Evolutionary conservation across 2,113 vertebrate species (phyloP).

Genomic region (Varanus komodoensis): DNA sequence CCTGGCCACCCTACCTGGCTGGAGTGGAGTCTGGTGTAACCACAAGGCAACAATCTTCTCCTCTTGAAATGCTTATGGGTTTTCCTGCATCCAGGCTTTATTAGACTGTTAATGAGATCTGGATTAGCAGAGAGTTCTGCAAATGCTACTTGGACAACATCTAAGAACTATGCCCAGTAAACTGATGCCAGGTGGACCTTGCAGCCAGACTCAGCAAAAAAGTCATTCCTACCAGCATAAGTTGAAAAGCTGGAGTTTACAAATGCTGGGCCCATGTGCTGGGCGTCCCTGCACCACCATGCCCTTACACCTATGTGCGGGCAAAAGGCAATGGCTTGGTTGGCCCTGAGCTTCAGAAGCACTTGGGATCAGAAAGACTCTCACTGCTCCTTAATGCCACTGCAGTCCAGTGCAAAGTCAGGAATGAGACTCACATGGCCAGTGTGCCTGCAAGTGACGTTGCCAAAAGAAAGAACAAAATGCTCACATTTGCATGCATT

Average conservation of each 20-base stretch:
- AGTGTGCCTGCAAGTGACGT: background rate
- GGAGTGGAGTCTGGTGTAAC: conserved; percentile 23
- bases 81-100: conserved; percentile 64
- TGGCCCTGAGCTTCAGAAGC: background rate
- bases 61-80: conserved; percentile 31
- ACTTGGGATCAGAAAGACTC: background rate
- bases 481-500: background rate
- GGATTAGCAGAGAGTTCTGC: conserved; percentile 65
- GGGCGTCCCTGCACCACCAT: no score
- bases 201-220: conserved; percentile 44
- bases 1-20: background rate
- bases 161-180: conserved; percentile 7
- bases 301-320: background rate
- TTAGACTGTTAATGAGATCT: conserved; percentile 66
- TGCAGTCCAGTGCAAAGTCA: background rate
- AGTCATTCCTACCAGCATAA: conserved; percentile 4
- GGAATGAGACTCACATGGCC: background rate
- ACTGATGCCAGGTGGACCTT: conserved; percentile 59
- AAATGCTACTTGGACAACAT: conserved; percentile 45
- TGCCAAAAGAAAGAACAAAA: background rate
- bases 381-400: background rate
- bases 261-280: background rate
- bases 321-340: background rate
- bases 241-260: background rate
- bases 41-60: background rate